phyloP scores from a whole-genome alignment of 2,113 vertebrate species.

The Oncorhynchus tshawytscha region DNA sequence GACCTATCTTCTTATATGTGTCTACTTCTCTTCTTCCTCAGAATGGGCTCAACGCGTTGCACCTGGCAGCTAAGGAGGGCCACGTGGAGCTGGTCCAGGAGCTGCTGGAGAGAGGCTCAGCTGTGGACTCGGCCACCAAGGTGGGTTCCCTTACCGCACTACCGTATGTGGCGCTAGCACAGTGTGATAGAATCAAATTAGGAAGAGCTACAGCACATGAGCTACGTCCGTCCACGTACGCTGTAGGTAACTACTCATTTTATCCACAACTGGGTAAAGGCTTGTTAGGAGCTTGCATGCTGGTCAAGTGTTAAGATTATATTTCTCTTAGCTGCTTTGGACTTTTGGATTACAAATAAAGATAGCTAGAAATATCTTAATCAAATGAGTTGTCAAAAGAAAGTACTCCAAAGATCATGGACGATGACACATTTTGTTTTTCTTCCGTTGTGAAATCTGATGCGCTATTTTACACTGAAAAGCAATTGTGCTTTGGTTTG shows the following conservation, averaged over 20 bases:
- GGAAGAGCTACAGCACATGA: too few relatives aligned
- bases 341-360: not conserved
- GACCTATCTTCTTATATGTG: constrained; percentile 4
- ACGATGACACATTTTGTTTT: too few relatives aligned
- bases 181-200: not conserved
- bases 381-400: too few relatives aligned
- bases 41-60: constrained; percentile 98
- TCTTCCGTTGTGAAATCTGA: too few relatives aligned
- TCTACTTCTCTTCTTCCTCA: constrained; percentile 49
- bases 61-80: constrained; percentile 96
- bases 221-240: too few relatives aligned
- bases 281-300: not conserved
- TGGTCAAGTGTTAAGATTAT: not conserved
- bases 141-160: constrained; percentile 61
- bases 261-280: not conserved
- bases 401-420: too few relatives aligned
- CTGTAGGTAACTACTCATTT: not conserved
- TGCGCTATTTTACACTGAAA: too few relatives aligned
- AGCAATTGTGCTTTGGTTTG: too few relatives aligned
- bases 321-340: not conserved
- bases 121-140: constrained; percentile 94
- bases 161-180: not conserved
- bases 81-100: constrained; percentile 96
- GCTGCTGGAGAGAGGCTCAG: constrained; percentile 87
- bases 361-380: too few relatives aligned